Base-by-base conservation (phyloP, 2,113 vertebrate genomes). In the Ciconia stormi region DNA sequence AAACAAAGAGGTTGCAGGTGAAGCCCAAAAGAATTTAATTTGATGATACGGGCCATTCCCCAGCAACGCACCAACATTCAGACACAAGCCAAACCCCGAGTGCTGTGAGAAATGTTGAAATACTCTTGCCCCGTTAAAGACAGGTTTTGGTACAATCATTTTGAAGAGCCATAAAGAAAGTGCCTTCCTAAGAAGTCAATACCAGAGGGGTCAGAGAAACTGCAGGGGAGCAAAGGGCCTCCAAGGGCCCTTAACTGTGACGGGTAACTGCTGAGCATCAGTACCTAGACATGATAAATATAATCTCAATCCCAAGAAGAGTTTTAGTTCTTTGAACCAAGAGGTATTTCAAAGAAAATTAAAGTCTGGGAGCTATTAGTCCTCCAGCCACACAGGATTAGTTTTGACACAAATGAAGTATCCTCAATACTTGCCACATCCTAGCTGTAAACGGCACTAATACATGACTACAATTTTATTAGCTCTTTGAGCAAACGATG, bases 401-500 rank as follows among this genome's bases (percentile, higher is more conserved):
- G 44, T 46, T 59, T 10, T 30, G 36, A 44, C 0, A 2, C 34
- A 40, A 14, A 36, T 1, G 8, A 30, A 52, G n/a, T 3, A n/a
- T 16, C 82, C 34, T 38, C 73, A 22, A 7, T 10, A 26, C 76
- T 40, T 4, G 1, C 32, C 42, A 21, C 30, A 22, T 27, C 52
- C 67, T 6, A 25, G 16, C 38, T 32, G 47, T 5, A 26, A 76
- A 27, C 0, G 0, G 63, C 2, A 2, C 26, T 16, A 25, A 50
- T 2, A 46, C 44, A 16, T 0, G 3, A 46, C 56, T n/a, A 13
- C 42, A 46, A 6, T 14, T 27, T 38, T 13, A 21, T 7, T 11
- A 61, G 47, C 38, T 53, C 76, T 55, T 11, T 8, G n/a, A 40
- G 23, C 40, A 36, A 81, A 23, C 1, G 1, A 12, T 7, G 49